phyloP scores from a whole-genome alignment of 1,140 invertebrate genomes.

The Cryptotermes secundus region DNA sequence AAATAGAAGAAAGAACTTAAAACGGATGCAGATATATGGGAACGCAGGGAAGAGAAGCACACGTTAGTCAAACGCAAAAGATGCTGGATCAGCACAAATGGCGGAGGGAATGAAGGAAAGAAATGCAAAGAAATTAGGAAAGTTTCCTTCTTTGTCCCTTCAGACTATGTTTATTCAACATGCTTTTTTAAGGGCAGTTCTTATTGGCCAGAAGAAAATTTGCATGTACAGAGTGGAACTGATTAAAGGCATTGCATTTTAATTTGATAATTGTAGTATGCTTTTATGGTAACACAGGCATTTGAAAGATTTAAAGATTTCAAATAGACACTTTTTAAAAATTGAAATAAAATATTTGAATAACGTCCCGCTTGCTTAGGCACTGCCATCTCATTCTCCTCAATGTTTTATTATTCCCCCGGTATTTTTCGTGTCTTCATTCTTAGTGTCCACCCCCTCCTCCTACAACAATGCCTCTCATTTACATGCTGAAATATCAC shows the following conservation, averaged over 20 bases:
- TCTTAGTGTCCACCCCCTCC: not conserved
- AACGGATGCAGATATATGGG: not conserved
- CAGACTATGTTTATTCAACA: not conserved
- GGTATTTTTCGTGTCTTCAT: not conserved
- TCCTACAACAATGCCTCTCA: not conserved
- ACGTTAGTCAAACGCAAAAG: not conserved
- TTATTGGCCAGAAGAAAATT: not conserved
- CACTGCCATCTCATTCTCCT: not conserved
- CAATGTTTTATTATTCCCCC: not conserved
- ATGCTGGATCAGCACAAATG: not conserved
- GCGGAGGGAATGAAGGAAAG: not conserved
- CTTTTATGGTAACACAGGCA: not conserved
- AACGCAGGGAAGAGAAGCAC: not conserved
- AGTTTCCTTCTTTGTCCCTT: not conserved
- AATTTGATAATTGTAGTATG: not conserved
- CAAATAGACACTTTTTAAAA: no score
- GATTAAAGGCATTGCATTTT: not conserved
- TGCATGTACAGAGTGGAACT: not conserved
- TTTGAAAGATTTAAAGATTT: no score
- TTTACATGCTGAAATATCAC: not conserved
- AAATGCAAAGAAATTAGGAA: not conserved
- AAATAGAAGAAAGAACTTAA: not conserved
- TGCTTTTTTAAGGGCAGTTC: not conserved
- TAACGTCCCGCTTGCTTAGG: no score
- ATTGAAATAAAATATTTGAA: no score